A percentile compares a stretch with the other conserved stretches of the same genome.
Conservation (phyloP, 2,113 vertebrate genomes). For the Phodopus roborovskii region DNA sequence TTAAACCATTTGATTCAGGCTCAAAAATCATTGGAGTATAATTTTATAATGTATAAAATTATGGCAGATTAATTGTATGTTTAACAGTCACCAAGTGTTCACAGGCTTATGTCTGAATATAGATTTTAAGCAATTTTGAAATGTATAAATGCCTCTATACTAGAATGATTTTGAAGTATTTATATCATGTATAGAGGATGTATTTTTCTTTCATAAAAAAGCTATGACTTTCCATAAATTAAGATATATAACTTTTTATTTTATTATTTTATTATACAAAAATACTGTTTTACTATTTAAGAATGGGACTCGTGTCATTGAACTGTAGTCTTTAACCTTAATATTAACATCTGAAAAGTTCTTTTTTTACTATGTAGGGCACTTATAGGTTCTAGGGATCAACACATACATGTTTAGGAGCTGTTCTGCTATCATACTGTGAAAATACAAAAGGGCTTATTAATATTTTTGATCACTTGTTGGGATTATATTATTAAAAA, state of each 20-base stretch:
- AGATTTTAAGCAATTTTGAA: not conserved
- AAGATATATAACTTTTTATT: not conserved
- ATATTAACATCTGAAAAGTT: not conserved
- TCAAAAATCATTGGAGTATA: not conserved
- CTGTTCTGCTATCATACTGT: not conserved
- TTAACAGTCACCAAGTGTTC: not conserved
- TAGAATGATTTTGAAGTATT: not conserved
- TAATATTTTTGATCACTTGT: slow-evolving; percentile 10
- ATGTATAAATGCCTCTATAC: not conserved
- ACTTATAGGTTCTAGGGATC: not conserved
- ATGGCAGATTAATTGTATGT: not conserved
- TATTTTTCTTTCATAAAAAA: not conserved
- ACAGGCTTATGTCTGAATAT: not conserved
- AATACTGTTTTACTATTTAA: not conserved
- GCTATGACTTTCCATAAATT: not conserved
- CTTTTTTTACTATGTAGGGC: not conserved
- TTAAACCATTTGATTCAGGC: not conserved
- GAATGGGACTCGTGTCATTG: not conserved
- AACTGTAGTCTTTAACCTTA: not conserved
- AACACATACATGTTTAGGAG: not conserved
- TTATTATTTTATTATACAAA: slow-evolving; percentile 19
- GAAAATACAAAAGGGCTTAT: not conserved
- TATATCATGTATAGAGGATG: not conserved
- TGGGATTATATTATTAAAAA: slow-evolving; percentile 15
- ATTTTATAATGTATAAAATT: not conserved